Evolutionary conservation across 2,113 vertebrate species (phyloP).

Genomic region (Fulmarus glacialis): DNA sequence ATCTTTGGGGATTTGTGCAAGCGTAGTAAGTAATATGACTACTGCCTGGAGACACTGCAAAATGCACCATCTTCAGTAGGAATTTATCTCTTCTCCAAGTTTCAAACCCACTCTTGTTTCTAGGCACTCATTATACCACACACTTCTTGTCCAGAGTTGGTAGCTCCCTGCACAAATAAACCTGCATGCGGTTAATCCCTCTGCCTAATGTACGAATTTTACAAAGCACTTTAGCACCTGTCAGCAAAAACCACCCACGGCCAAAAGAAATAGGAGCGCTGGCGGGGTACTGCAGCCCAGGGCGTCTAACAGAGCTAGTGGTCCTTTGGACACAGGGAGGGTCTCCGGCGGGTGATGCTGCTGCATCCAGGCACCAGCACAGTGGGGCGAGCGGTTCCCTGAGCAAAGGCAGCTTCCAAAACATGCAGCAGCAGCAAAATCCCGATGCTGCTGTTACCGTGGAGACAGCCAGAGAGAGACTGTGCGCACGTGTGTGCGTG

Average conservation of each 20-base stretch:
- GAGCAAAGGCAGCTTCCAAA: constrained; percentile 51
- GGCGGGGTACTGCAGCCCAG: accelerated
- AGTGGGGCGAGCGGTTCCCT: not conserved
- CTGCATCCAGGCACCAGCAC: not conserved
- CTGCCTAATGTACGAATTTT: not conserved
- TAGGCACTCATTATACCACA: not conserved
- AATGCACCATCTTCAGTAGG: not conserved
- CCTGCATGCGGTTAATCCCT: not conserved
- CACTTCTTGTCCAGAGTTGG: not conserved
- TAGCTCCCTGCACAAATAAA: not conserved
- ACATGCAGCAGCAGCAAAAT: not conserved
- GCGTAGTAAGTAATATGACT: not conserved
- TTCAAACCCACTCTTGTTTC: not conserved
- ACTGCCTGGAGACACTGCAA: not conserved
- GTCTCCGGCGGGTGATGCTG: not conserved
- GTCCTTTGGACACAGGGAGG: accelerated
- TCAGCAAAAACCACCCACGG: not conserved
- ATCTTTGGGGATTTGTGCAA: not conserved
- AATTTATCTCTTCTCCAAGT: not conserved
- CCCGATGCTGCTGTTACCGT: constrained; percentile 49
- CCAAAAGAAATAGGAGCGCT: not conserved
- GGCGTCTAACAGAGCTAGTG: not conserved
- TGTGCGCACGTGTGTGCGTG: accelerated
- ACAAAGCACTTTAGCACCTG: not conserved
- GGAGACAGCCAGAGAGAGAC: constrained; percentile 48